Evolutionary conservation across 2,888 invertebrate species (phyloP).

Genomic region (Tiliacea citrago): DNA sequence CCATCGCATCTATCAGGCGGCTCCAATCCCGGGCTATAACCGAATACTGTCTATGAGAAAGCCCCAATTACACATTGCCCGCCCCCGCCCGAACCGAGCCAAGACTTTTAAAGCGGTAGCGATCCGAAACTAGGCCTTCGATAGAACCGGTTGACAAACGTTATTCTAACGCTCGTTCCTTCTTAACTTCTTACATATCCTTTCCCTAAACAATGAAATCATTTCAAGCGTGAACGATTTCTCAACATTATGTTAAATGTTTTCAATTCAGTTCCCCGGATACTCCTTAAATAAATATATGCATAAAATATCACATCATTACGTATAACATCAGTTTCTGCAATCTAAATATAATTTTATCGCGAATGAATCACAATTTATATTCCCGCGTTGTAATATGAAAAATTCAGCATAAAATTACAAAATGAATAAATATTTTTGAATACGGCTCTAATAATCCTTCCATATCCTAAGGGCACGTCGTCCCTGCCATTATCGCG

Average conservation of each 20-base stretch:
- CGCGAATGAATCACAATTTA: slow-evolving; percentile 73
- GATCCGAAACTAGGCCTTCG: slow-evolving; percentile 19
- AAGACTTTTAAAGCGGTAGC: slow-evolving; percentile 49
- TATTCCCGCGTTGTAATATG: slow-evolving; percentile 66
- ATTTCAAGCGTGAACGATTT: slow-evolving; percentile 40
- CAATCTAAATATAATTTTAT: slow-evolving; percentile 78
- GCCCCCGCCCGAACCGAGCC: slow-evolving; percentile 35
- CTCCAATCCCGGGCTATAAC: slow-evolving; percentile 21
- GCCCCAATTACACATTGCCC: slow-evolving; percentile 40
- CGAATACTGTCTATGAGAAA: slow-evolving; percentile 34
- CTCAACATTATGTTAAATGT: slow-evolving; percentile 50
- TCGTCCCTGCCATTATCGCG: too few species aligned
- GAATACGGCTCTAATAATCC: not conserved
- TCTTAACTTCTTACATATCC: slow-evolving; percentile 4
- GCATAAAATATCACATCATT: slow-evolving; percentile 62
- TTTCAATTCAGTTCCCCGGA: slow-evolving; percentile 62
- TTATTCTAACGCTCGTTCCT: slow-evolving; percentile 1
- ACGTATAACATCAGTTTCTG: slow-evolving; percentile 68
- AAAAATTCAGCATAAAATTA: slow-evolving; percentile 64
- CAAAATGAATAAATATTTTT: slow-evolving; percentile 67
- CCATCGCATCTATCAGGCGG: slow-evolving; percentile 34
- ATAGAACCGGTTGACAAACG: slow-evolving; percentile 15
- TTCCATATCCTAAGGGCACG: too few species aligned
- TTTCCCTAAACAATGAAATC: slow-evolving; percentile 46
- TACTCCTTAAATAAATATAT: slow-evolving; percentile 68